Percentiles rank a stretch among this genome's conserved stretches.
These are phyloP conservation scores for Coleophora flavipennella DNA, from an alignment of 2,888 invertebrate species.

Conservation along the genomic window DNA sequence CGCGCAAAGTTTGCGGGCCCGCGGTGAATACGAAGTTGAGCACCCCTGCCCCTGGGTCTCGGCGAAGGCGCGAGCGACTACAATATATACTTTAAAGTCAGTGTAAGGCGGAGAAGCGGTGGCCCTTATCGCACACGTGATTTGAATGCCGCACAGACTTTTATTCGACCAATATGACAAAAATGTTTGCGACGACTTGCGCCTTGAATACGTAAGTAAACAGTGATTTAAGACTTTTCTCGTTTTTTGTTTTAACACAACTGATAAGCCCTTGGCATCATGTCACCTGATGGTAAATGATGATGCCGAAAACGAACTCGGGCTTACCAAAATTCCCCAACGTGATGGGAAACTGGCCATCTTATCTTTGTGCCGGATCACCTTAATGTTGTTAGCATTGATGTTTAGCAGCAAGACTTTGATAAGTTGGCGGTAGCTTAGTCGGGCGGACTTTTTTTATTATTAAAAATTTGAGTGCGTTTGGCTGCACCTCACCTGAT, in stretches of 20 bases:
- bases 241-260: constrained; percentile 14
- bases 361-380: no score
- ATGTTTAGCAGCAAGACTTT: no score
- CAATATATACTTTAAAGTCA: constrained; percentile 52
- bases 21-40: constrained; percentile 46
- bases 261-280: no score
- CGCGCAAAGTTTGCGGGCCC: constrained; percentile 42
- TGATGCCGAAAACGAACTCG: no score
- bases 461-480: no score
- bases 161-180: constrained; percentile 55
- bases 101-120: constrained; percentile 44
- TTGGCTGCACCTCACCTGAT: no score
- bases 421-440: no score
- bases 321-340: no score
- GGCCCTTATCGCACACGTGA: constrained; percentile 57
- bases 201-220: constrained; percentile 46
- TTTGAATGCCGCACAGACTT: constrained; percentile 42
- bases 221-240: constrained; percentile 25
- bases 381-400: no score
- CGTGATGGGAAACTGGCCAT: no score
- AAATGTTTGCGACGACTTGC: constrained; percentile 51
- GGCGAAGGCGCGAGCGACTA: constrained; percentile 36
- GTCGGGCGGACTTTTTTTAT: no score
- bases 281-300: no score
- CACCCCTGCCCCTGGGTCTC: constrained; percentile 35